Evolutionary conservation across 1,140 invertebrate genomes (phyloP).

Genomic region (Telenomus remus): DNA sequence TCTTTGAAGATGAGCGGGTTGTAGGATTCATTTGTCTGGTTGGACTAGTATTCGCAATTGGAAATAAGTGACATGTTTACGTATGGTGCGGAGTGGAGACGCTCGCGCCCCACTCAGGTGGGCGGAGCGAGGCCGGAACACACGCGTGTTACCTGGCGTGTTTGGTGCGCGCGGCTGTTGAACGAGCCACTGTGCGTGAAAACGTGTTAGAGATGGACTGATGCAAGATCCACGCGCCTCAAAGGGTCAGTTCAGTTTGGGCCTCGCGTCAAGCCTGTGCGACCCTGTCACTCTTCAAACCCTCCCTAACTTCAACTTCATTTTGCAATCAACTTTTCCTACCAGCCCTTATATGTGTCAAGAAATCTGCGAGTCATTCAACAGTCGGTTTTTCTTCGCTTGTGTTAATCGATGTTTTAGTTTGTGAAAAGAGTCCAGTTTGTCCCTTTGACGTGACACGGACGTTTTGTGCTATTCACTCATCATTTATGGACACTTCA

Average conservation of each 20-base stretch:
- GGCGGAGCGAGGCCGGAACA: conserved; percentile 46
- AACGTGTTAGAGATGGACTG: conserved; percentile 42
- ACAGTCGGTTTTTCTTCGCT: conserved; percentile 20
- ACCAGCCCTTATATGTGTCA: neutral
- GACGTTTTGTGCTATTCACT: conserved; percentile 9
- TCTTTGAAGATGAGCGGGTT: neutral
- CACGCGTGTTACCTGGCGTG: conserved; percentile 42
- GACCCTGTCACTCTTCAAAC: conserved; percentile 9
- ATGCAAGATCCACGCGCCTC: conserved; percentile 35
- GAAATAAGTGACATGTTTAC: conserved; percentile 40
- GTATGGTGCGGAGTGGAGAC: conserved; percentile 8
- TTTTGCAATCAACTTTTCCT: neutral
- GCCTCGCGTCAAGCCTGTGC: conserved; percentile 49
- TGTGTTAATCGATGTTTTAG: neutral
- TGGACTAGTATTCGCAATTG: conserved; percentile 24
- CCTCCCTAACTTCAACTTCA: neutral
- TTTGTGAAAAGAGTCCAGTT: neutral
- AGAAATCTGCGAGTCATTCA: neutral
- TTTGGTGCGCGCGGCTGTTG: conserved; percentile 39
- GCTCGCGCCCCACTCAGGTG: conserved; percentile 29
- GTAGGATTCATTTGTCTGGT: neutral
- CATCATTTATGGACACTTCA: conserved; percentile 7
- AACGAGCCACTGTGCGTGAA: conserved; percentile 52
- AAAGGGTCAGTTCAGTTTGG: conserved; percentile 52
- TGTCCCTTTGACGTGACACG: neutral